Percentiles rank a stretch among this genome's conserved stretches.
These are phyloP conservation scores for Troilus luridus DNA, from an alignment of 2,888 invertebrate species.

Conservation along the genomic window DNA sequence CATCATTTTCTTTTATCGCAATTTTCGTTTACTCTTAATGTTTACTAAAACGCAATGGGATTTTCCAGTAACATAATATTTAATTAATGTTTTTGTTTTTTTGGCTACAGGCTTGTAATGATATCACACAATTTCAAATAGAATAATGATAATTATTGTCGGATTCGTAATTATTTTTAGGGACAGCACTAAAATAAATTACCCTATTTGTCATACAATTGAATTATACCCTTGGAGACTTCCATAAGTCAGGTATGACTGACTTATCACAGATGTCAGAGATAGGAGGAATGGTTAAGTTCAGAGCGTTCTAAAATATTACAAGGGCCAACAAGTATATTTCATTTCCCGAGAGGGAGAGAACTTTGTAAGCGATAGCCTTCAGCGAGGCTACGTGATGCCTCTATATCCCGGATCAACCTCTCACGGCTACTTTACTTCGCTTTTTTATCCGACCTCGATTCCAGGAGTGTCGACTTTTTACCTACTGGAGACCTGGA, in stretches of 20 bases:
- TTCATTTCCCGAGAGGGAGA: slow-evolving; percentile 25
- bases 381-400: slow-evolving; percentile 35
- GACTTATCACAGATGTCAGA: slow-evolving; percentile 17
- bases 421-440: slow-evolving; percentile 25
- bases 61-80: too few species aligned
- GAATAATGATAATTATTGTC: too few species aligned
- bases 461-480: neutral
- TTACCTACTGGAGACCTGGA: neutral
- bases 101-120: too few species aligned
- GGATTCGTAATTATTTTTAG: neutral
- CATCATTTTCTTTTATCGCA: too few species aligned
- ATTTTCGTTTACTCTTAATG: too few species aligned
- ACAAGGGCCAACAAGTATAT: slow-evolving; percentile 48
- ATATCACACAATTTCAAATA: too few species aligned
- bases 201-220: neutral
- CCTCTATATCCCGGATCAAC: slow-evolving; percentile 39
- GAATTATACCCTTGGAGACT: neutral
- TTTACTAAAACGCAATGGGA: too few species aligned
- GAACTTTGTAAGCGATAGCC: slow-evolving; percentile 41
- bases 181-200: neutral
- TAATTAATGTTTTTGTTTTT: too few species aligned
- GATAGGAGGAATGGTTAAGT: slow-evolving; percentile 8
- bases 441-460: slow-evolving; percentile 10
- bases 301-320: slow-evolving; percentile 24
- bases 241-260: neutral